Evolutionary conservation across 1,140 invertebrate species (phyloP), one percentile per base, ranked within the genome.

Genomic region (Coptotermes formosanus): DNA sequence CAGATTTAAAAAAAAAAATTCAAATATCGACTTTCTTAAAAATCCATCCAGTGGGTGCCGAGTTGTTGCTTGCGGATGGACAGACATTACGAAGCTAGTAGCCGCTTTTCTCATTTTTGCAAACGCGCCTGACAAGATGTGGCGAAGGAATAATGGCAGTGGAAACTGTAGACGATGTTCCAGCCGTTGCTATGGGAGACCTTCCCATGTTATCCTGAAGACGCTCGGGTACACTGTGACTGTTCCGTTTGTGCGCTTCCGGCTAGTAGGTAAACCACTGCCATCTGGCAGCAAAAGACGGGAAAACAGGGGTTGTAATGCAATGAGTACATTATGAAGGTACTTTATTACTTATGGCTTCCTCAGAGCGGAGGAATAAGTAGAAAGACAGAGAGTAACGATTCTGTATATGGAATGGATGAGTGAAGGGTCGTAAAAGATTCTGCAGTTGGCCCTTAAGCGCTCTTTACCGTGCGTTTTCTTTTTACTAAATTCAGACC

Each of bases 321-420:
- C 11, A 75, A 75, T 8, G 30, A 81, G 55, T 59, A 82, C 2
- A n/a, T 75, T 44, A 8, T 85, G 45, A 21, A 32, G 75, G 85
- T 85, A 75, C 82, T 85, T 82, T 32, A 85, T 85, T 85, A 75
- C 85, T 82, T 85, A 85, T 85, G 85, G 85, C 85, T 85, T 82
- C 75, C 44, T 85, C 75, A 48, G 30, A 38, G 43, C 32, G 2
- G 43, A 82, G 44, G n/a, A 85, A 23, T 85, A 85, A 85, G 82
- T 21, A 43, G 64, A 32, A 85, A 81, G 85, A 85, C 30, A 45
- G 45, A 55, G 19, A 52, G 43, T 30, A 55, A 52, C 32, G 48
- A 84, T 52, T 52, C 83, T 52, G 1, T 59, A 38, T 55, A 59
- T 30, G 52, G 3, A 16, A 55, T 55, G 19, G 14, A 55, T 55